Conservation (phyloP, 2,797 vertebrate genomes). For the Thaleichthys pacificus region DNA sequence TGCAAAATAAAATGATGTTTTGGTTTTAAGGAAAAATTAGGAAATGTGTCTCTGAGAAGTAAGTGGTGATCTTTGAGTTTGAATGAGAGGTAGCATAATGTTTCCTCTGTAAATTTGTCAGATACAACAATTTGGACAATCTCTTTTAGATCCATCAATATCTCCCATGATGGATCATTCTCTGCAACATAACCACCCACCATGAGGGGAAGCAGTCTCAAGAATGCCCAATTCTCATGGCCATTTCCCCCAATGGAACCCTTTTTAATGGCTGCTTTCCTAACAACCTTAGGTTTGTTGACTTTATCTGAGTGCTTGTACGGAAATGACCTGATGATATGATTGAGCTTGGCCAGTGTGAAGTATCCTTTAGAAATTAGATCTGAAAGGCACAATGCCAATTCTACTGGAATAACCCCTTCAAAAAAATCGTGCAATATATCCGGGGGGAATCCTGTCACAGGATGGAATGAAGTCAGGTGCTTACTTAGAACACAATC, state of each 20-base stretch:
- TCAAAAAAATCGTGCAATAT: not conserved
- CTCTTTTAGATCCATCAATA: no score
- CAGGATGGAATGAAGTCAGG: slow-evolving; percentile 18
- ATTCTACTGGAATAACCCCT: slow-evolving; percentile 24
- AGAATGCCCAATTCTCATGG: no score
- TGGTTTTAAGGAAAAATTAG: slow-evolving; percentile 15
- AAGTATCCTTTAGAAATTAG: not conserved
- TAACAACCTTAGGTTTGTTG: not conserved
- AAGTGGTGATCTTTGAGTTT: slow-evolving; percentile 27
- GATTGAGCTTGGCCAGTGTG: no score
- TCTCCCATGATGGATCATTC: no score
- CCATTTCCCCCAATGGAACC: no score
- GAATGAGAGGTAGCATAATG: slow-evolving; percentile 12
- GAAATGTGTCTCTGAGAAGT: slow-evolving; percentile 9
- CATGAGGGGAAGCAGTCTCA: no score
- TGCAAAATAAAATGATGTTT: slow-evolving; percentile 19
- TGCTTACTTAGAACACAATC: slow-evolving; percentile 15
- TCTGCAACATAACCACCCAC: no score
- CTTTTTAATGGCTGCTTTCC: no score
- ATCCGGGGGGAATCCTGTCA: no score
- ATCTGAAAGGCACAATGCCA: slow-evolving; percentile 32
- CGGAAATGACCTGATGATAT: slow-evolving; percentile 14
- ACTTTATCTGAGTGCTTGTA: slow-evolving; percentile 39
- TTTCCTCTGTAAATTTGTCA: slow-evolving; percentile 12
- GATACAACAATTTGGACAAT: no score